Conservation (phyloP, 2,888 invertebrate species). For the Ligdia adustata region DNA sequence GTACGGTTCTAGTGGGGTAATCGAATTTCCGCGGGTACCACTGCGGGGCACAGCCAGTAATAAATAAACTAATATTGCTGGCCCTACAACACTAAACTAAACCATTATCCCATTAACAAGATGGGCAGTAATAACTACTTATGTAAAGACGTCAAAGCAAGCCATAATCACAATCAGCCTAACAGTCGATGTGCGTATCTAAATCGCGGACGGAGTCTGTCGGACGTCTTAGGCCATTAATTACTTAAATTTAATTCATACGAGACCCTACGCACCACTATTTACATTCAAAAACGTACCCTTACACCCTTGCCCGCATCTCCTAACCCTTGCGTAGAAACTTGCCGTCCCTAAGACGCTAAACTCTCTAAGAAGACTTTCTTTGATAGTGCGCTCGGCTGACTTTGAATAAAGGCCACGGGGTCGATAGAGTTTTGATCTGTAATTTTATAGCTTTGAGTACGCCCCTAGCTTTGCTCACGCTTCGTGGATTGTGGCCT, state of each 20-base stretch:
- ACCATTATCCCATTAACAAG: too few relatives aligned
- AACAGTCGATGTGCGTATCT: constrained; percentile 52
- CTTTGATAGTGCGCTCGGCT: constrained; percentile 83
- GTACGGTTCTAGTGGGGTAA: too few relatives aligned
- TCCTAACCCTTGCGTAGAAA: constrained; percentile 77
- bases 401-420: constrained; percentile 78
- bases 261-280: constrained; percentile 73
- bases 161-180: constrained; percentile 45
- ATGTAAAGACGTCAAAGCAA: constrained; percentile 22
- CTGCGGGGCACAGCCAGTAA: too few relatives aligned
- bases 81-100: too few relatives aligned
- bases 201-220: constrained; percentile 46
- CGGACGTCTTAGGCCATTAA: constrained; percentile 67
- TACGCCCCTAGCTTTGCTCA: constrained; percentile 65
- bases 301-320: constrained; percentile 73
- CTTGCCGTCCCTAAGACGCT: constrained; percentile 79
- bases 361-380: constrained; percentile 80
- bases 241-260: constrained; percentile 84
- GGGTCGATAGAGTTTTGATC: constrained; percentile 82
- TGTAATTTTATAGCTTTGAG: constrained; percentile 83
- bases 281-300: constrained; percentile 81
- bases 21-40: too few relatives aligned
- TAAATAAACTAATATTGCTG: too few relatives aligned
- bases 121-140: too few relatives aligned
- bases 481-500: constrained; percentile 68